These are phyloP conservation scores for Spodoptera littoralis DNA, from an alignment of 2,888 invertebrate species.

Conservation along the genomic window DNA sequence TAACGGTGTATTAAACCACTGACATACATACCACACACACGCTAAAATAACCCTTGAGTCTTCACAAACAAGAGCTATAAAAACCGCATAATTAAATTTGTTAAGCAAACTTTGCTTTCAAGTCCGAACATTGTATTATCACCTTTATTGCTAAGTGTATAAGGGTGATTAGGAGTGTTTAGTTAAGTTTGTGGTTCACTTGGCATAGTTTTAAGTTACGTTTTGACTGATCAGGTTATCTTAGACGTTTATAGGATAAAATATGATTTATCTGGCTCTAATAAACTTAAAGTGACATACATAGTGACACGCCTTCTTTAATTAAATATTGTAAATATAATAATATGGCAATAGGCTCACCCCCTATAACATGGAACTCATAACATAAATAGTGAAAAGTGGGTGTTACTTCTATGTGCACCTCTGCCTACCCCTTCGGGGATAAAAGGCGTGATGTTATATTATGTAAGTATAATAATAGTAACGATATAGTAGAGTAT, in stretches of 20 bases:
- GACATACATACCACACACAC: conserved; percentile 50
- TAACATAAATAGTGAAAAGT: too few species aligned
- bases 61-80: conserved; percentile 8
- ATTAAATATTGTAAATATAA: too few species aligned
- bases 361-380: too few species aligned
- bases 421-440: too few species aligned
- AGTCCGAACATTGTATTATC: conserved; percentile 16
- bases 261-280: too few species aligned
- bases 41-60: conserved; percentile 35
- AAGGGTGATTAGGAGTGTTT: conserved; percentile 13
- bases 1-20: conserved; percentile 55
- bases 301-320: too few species aligned
- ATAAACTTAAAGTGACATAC: too few species aligned
- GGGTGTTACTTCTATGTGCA: too few species aligned
- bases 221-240: conserved; percentile 10
- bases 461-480: too few species aligned
- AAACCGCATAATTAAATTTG: conserved; percentile 19
- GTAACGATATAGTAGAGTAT: too few species aligned
- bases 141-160: conserved; percentile 12
- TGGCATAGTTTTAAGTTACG: conserved; percentile 10
- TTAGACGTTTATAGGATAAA: conserved; percentile 3
- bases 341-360: too few species aligned
- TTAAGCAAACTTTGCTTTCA: neutral
- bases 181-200: conserved; percentile 7
- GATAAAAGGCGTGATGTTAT: too few species aligned